phyloP scores from a whole-genome alignment of 2,797 vertebrate genomes.

The Hoplostethus mediterraneus region DNA sequence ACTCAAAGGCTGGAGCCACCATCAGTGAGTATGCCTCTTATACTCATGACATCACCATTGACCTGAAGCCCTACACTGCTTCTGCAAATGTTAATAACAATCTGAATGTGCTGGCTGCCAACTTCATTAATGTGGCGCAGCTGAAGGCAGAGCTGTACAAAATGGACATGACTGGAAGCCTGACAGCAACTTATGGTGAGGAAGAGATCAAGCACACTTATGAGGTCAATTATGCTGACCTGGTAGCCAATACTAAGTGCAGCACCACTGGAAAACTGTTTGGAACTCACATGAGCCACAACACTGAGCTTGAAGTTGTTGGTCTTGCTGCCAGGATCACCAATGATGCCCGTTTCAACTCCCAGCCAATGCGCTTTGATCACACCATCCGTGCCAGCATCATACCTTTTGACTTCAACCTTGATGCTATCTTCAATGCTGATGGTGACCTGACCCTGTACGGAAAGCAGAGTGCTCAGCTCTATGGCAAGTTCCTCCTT shows the following conservation, averaged over 20 bases:
- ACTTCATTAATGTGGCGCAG: conserved; percentile 81
- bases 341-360: conserved; percentile 83
- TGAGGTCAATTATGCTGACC: conserved; percentile 76
- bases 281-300: conserved; percentile 82
- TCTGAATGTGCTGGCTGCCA: conserved; percentile 78
- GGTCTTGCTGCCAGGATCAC: conserved; percentile 83
- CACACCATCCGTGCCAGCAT: conserved; percentile 78
- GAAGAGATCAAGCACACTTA: conserved; percentile 87
- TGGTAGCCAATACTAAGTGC: conserved; percentile 82
- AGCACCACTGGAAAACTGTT: conserved; percentile 84
- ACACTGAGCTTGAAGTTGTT: conserved; percentile 79
- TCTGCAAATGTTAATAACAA: conserved; percentile 81
- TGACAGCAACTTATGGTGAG: conserved; percentile 80
- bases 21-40: conserved; percentile 82
- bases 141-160: conserved; percentile 83
- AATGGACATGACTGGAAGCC: conserved; percentile 81
- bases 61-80: conserved; percentile 81
- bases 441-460: conserved; percentile 82
- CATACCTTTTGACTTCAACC: conserved; percentile 82
- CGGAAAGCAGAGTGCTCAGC: conserved; percentile 86
- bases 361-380: conserved; percentile 82
- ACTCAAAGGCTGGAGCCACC: conserved; percentile 82
- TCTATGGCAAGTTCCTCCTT: conserved; percentile 88
- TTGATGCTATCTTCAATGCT: conserved; percentile 83
- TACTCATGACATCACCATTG: conserved; percentile 83